Percentiles rank a stretch among this genome's conserved stretches.
Evolutionary conservation across 2,797 vertebrate species (phyloP).

Genomic region (Sarcoramphus papa): DNA sequence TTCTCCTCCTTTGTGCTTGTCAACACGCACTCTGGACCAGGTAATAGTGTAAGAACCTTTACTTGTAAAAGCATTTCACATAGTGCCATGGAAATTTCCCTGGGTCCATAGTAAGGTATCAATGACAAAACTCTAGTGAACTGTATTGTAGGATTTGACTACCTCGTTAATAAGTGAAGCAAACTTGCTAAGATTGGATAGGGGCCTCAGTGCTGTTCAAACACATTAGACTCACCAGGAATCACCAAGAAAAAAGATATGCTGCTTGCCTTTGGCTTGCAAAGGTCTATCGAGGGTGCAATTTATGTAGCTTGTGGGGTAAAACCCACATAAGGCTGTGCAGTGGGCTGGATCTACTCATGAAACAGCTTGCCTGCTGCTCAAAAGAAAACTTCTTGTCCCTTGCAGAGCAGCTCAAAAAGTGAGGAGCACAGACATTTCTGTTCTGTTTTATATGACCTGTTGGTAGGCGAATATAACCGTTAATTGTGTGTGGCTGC

Average conservation of each 20-base stretch:
- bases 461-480: not conserved
- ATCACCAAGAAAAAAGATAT: not conserved
- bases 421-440: not conserved
- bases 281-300: fast-evolving
- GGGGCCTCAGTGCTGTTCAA: not conserved
- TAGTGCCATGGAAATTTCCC: not conserved
- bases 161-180: not conserved
- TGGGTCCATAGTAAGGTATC: not conserved
- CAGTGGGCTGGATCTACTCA: not conserved
- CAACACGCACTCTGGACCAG: not conserved
- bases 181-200: not conserved
- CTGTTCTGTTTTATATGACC: not conserved
- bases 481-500: not conserved
- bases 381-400: not conserved
- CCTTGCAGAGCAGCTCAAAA: not conserved
- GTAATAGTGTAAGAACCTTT: not conserved
- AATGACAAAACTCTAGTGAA: not conserved
- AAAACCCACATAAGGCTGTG: not conserved
- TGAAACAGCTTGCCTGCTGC: not conserved
- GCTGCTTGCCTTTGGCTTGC: not conserved
- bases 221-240: not conserved
- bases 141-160: not conserved
- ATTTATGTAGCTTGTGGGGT: not conserved
- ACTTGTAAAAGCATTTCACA: not conserved
- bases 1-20: not conserved